Evolutionary conservation across 2,797 vertebrate genomes (phyloP), one percentile per base, ranked within the genome.

Genomic region (Oreonectes daqikongensis): DNA sequence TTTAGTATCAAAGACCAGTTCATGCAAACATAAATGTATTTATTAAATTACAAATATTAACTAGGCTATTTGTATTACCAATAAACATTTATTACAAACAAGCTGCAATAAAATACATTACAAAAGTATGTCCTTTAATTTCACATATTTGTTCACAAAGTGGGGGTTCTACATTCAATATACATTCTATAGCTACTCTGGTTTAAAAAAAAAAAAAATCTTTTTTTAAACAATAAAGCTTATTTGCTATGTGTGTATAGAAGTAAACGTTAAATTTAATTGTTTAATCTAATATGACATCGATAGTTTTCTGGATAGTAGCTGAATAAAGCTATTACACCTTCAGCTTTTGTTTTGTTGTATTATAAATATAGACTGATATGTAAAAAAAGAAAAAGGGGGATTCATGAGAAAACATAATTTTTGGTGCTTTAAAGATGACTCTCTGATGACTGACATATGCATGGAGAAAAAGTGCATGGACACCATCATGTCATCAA

Each of bases 71-170:
- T 57, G 35, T 5, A 11, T 42, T 10, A 64, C 10, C 22, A 24
- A 64, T 32, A 46, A 32, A 72, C n/a, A 32, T 20, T 17, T 20
- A 32, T 15, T 26, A 53, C 17, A 32, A 55, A 75, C 4, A 32
- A 0, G 28, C 18, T 42, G 24, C 18, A 75, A 14, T 46, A 35
- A 67, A 66, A 55, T 24, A 61, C 20, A 57, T 28, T 9, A 20
- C 42, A 61, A 63, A 24, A 30, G 65, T 5, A 40, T 75, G 24
- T 53, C 28, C 20, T 7, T 15, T 28, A 10, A 11, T 55, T 69
- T 68, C n/a, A 50, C 28, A 50, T 61, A 32, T 22, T 72, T 72
- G 14, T 74, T 53, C 46, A 65, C 14, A 69, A 3, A 18, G 20
- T 50, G 8, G 10, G 7, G 6, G 26, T 40, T 60, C 14, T 22